phyloP scores from a whole-genome alignment of 1,140 invertebrate species.

The Dreissena rostriformis region DNA sequence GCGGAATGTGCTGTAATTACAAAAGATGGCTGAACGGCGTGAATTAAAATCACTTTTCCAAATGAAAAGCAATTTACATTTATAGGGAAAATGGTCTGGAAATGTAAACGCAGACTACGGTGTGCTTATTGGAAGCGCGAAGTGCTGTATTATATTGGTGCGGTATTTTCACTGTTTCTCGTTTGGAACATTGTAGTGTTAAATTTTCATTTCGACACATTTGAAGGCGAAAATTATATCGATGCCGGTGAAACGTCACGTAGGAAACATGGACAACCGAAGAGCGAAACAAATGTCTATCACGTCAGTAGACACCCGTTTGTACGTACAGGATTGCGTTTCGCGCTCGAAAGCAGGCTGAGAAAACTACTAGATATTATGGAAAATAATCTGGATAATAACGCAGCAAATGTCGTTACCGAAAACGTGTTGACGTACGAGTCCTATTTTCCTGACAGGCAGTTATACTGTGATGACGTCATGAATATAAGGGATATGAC shows the following conservation, averaged over 20 bases:
- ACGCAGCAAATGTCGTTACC: conserved; percentile 21
- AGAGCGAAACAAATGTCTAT: conserved; percentile 14
- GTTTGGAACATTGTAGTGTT: conserved; percentile 55
- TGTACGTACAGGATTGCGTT: conserved; percentile 36
- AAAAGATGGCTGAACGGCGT: no score
- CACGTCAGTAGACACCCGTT: conserved; percentile 8
- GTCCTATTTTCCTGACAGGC: conserved; percentile 45
- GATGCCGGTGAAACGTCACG: conserved; percentile 45
- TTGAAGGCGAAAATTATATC: conserved; percentile 56
- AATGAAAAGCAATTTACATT: not conserved
- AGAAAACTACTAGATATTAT: conserved; percentile 69
- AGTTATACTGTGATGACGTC: conserved; percentile 71
- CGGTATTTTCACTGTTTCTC: conserved; percentile 30
- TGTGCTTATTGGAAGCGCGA: not conserved
- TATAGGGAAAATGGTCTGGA: conserved; percentile 39
- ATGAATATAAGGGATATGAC: conserved; percentile 65
- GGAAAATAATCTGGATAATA: conserved; percentile 55
- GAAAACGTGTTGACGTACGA: conserved; percentile 40
- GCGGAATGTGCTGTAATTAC: no score
- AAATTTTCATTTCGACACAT: conserved; percentile 51
- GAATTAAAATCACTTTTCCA: no score
- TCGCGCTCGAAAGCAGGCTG: conserved; percentile 67
- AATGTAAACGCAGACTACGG: conserved; percentile 32
- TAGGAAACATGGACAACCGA: no score
- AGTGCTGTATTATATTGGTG: conserved; percentile 19